Evolutionary conservation across 2,888 invertebrate genomes (phyloP).

Genomic region (Morpho deidamia): DNA sequence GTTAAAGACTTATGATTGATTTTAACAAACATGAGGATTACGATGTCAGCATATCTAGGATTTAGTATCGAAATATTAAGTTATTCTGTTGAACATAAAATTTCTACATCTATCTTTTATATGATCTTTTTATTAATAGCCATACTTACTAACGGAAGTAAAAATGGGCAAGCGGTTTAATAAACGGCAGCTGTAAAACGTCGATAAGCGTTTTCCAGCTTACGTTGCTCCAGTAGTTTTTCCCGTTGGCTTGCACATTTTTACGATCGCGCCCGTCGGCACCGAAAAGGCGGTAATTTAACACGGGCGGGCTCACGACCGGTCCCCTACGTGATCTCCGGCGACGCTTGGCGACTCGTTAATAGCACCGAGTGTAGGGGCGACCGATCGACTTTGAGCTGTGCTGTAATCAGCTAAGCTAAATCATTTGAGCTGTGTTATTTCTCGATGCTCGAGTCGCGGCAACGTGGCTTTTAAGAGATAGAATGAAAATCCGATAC

Average conservation of each 20-base stretch:
- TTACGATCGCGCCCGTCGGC: constrained; percentile 39
- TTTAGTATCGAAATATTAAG: no score
- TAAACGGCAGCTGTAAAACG: constrained; percentile 20
- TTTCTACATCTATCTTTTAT: no score
- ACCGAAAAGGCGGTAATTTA: constrained; percentile 34
- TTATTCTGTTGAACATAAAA: no score
- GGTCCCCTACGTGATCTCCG: constrained; percentile 67
- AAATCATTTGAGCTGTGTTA: no score
- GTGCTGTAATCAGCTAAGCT: no score
- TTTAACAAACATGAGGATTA: no score
- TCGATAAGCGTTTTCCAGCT: constrained; percentile 21
- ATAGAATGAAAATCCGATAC: no score
- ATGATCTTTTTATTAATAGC: neutral
- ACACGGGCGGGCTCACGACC: constrained; percentile 45
- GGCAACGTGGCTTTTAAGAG: no score
- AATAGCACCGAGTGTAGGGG: constrained; percentile 32
- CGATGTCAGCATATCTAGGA: no score
- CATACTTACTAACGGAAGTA: constrained; percentile 5
- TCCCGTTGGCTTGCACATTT: constrained; percentile 65
- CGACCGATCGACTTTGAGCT: neutral
- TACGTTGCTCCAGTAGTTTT: constrained; percentile 36
- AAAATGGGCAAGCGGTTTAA: constrained; percentile 18
- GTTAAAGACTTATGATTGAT: no score
- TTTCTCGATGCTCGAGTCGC: no score
- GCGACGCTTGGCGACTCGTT: constrained; percentile 53